Conservation (phyloP, 1,140 invertebrate species). For the Listronotus oregonensis region DNA sequence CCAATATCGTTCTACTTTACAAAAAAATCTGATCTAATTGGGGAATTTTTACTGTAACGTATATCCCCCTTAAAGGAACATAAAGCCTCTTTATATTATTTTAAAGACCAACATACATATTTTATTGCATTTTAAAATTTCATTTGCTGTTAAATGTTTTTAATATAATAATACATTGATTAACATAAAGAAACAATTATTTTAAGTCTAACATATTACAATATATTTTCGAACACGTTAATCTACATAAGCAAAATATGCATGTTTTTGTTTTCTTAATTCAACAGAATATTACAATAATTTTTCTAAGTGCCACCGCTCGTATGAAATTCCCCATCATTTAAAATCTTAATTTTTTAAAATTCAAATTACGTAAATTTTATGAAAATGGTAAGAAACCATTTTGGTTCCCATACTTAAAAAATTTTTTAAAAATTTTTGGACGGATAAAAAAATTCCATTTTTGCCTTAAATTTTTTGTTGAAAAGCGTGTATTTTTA, state of each 20-base stretch:
- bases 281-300: background rate
- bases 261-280: constrained; percentile 1
- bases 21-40: too few species aligned
- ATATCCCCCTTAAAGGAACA: too few species aligned
- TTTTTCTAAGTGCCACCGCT: background rate
- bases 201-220: background rate
- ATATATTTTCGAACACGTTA: background rate
- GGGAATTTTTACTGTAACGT: too few species aligned
- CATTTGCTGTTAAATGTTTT: too few species aligned
- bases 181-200: too few species aligned
- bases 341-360: background rate
- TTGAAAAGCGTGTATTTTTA: too few species aligned
- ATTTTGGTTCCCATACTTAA: background rate
- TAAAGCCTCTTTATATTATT: too few species aligned
- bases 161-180: too few species aligned
- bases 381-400: background rate
- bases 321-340: background rate
- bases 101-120: too few species aligned
- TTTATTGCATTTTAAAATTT: too few species aligned
- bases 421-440: background rate
- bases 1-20: too few species aligned
- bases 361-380: constrained; percentile 6
- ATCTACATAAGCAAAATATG: too few species aligned
- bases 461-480: constrained; percentile 1
- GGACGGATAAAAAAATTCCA: background rate